Base-by-base conservation (phyloP, 2,797 vertebrate genomes). In the Pempheris klunzingeri region DNA sequence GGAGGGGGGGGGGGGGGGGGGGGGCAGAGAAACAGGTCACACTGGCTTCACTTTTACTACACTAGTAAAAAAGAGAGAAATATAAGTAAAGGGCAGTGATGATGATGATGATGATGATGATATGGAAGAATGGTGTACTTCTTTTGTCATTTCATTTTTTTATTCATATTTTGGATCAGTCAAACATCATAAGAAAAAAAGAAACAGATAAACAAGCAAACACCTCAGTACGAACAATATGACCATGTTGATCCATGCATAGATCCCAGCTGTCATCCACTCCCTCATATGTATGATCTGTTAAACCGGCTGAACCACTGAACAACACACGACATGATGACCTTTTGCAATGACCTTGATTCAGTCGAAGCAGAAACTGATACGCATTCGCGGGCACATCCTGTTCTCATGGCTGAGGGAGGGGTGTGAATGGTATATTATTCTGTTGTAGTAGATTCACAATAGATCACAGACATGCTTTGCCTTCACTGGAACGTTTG, bases 301-400 rank as follows among this genome's bases (percentile, higher is more conserved):
- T 68, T 41, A 9, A 22, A 7, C 14, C 9, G 24, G 24, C 30
- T 8, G 8, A 60, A 46, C 26, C 18, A 36, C 24, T 24, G 24
- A 67, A 17, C 43, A 26, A 22, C 61, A 72, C 4, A 24, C 38
- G 64, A 46, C 57, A 36, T 17, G 5, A 15, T 26, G 61, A 60
- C 38, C 65, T 65, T 84, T 80, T 58, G 11, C 47, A 46, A 14
- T 43, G 62, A 65, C 59, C 39, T 78, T 54, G 53, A 58, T 34
- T 61, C 18, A 61, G 36, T 65, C 63, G 24, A 36, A 54, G 53
- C 36, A 26, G 63, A 57, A 47, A 30, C 39, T 53, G 49, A 59
- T 30, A 64, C 64, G 44, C 64, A 49, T 66, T 58, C 44, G 47
- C 43, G 24, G 1, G 15, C 38, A 41, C 71, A 52, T 65, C 63